Evolutionary conservation across 2,888 invertebrate genomes (phyloP).

Genomic region (Coremacera marginata): DNA sequence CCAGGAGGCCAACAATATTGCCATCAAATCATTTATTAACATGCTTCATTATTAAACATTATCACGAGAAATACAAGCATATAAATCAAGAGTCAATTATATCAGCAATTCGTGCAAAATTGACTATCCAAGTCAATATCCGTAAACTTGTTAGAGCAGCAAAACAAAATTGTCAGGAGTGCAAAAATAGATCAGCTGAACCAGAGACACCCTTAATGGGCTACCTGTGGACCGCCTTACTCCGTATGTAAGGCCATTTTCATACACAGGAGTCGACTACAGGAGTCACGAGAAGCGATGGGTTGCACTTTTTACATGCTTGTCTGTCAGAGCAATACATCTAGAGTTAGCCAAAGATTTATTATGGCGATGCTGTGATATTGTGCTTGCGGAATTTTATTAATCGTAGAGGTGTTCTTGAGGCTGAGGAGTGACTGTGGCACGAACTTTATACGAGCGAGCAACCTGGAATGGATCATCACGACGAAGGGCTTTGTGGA

Average conservation of each 20-base stretch:
- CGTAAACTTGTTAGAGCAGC: too few species aligned
- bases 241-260: neutral
- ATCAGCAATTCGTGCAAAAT: too few species aligned
- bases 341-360: constrained; percentile 43
- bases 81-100: too few species aligned
- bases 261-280: constrained; percentile 10
- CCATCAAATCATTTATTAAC: too few species aligned
- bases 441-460: constrained; percentile 23
- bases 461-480: too few species aligned
- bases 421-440: constrained; percentile 37
- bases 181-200: constrained; percentile 18
- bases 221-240: neutral
- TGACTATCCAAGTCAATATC: too few species aligned
- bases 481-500: too few species aligned
- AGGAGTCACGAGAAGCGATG: constrained; percentile 4
- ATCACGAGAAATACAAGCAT: too few species aligned
- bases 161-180: neutral
- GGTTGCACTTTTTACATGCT: neutral
- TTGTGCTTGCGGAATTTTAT: constrained; percentile 46
- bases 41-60: neutral
- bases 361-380: constrained; percentile 45
- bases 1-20: too few species aligned
- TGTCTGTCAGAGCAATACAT: constrained; percentile 36
- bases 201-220: constrained; percentile 36
- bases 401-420: constrained; percentile 39